Base-by-base conservation (phyloP, 2,113 vertebrate genomes). In the Psophia crepitans region DNA sequence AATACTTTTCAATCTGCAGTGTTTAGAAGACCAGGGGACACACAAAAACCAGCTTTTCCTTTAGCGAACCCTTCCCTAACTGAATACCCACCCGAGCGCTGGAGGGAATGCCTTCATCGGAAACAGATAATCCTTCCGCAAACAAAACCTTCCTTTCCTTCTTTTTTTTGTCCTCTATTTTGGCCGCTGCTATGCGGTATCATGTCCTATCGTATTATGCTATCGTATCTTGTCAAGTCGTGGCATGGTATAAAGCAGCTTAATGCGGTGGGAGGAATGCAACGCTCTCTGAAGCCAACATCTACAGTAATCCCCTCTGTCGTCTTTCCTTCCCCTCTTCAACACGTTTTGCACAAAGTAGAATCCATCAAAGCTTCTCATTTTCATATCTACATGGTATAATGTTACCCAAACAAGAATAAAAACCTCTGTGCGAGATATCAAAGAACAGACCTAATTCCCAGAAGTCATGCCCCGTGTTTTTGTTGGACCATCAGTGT, bases 261-360 rank as follows among this genome's bases (percentile, higher is more conserved):
- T 94, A 92, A 83, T 89, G 90, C 57, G 71, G 49, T 30, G 77
- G 63, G 13, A 96, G 66, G 94, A 92, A 92, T 90, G 90, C 51
- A 66, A 65, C 1, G 15, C 61, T 75, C 21, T 77, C 93, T 51
- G 84, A 64, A 85, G 86, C 41, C 84, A 95, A 21, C 89, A 89
- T 95, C 90, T 84, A 7, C 65, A 35, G 51, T 97, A 97, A 97
- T 97, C 95, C 95, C 57, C 58, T 75, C 54, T 80, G 87, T 92
- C 71, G 39, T 68, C 84, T 95, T 89, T 82, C 54, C 79, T 94
- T 61, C 74, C 70, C 41, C 57, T 82, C 41, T 61, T 93, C 88
- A 53, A 18, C 37, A 77, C 8, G 0, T 90, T 77, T 89, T 70
- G 82, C 76, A 46, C 37, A 77, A 83, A 94, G 74, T 39, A 5